Evolutionary conservation across 2,888 invertebrate genomes (phyloP).

Genomic region (Trichacis sp.): DNA sequence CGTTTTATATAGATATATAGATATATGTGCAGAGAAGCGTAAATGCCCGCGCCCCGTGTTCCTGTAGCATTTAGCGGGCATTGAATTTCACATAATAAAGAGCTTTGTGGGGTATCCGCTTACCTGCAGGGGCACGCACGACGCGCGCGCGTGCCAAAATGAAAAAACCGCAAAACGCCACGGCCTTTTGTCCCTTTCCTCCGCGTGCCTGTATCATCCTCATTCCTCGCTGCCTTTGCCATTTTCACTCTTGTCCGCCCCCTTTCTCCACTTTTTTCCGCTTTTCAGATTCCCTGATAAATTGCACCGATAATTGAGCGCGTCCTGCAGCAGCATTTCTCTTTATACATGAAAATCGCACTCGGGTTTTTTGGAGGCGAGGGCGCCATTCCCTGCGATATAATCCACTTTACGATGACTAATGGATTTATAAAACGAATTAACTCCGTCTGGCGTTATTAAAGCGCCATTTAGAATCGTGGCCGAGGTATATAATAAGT

Average conservation of each 20-base stretch:
- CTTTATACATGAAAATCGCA: no score
- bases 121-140: conserved; percentile 52
- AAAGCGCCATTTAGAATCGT: conserved; percentile 50
- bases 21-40: no score
- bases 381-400: no score
- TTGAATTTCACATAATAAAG: conserved; percentile 67
- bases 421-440: conserved; percentile 44
- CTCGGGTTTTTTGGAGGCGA: no score
- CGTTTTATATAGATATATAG: no score
- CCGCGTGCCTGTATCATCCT: conserved; percentile 40
- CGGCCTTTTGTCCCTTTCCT: conserved; percentile 16
- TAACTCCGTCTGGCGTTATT: conserved; percentile 55
- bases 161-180: conserved; percentile 62
- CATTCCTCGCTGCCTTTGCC: conserved; percentile 14
- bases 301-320: no score
- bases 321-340: no score
- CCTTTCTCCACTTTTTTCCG: neutral
- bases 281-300: neutral
- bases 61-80: conserved; percentile 52
- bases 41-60: conserved; percentile 22
- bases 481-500: no score
- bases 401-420: conserved; percentile 28
- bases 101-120: conserved; percentile 66
- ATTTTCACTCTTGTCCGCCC: conserved; percentile 7
- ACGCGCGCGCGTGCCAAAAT: conserved; percentile 64